Evolutionary conservation across 2,888 invertebrate genomes (phyloP), one percentile per base, ranked within the genome.

Genomic region (Hecatera dysodea): DNA sequence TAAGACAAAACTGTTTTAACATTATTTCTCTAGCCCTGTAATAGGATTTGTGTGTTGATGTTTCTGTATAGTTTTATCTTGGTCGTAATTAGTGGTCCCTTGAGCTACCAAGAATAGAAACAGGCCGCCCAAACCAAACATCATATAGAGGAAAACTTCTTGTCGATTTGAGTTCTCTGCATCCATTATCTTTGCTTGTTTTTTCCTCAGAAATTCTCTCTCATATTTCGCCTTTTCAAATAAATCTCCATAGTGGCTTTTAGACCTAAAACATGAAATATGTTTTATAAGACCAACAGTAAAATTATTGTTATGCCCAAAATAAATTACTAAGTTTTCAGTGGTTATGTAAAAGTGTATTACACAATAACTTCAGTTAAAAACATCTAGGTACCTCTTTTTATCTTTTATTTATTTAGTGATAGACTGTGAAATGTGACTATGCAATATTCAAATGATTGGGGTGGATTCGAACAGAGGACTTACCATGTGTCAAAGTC

Each of bases 401-500:
- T 12, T 33, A 12, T 15, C 2, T 22, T 22, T 56, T 50, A 4
- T 5, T 48, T 19, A 36, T 17, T n/a, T 22, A 39, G 19, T 55
- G 33, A 50, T 48, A 61, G 19, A 46, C 8, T 17, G n/a, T n/a
- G n/a, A 17, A 17, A 0, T 12, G 36, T 22, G n/a, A 67, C 39
- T 39, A 36, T 22, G 11, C 15, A 12, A 57, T 17, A 7, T 2
- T 44, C 6, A 1, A 24, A 50, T 8, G 3, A 29, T 29, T 29
- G 29, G 29, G 29, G 29, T 7, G 9, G 42, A n/a, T 61, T 12
- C 15, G 5, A 24, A 7, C 7, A 29, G 3, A 46, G 60, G 68
- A 65, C 82, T 77, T 91, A 96, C 98, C 98, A 99, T 78, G 97
- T 97, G 88, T 99, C 98, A 92, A 98, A 98, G 90, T 99, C 96